Percentiles rank a stretch among this genome's conserved stretches.
Evolutionary conservation across 2,113 vertebrate species (phyloP).

Genomic region (Gracilinanus agilis): DNA sequence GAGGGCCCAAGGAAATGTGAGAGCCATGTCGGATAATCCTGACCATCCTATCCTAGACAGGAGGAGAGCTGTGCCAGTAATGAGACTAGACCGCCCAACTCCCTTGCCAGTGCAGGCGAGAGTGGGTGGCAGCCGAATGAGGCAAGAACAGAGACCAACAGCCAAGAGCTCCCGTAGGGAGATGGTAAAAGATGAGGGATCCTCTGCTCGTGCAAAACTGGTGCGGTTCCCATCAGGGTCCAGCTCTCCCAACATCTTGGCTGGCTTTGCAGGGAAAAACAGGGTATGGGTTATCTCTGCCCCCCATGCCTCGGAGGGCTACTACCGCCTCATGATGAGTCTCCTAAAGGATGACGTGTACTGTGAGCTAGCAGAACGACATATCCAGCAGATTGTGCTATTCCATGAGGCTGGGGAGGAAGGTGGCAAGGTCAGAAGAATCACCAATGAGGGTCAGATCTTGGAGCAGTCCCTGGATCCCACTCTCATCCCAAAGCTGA

Average conservation of each 20-base stretch:
- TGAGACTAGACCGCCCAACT: conserved; percentile 15
- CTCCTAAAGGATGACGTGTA: conserved; percentile 96
- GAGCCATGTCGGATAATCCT: background rate
- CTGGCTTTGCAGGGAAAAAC: conserved; percentile 96
- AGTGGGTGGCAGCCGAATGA: conserved; percentile 43
- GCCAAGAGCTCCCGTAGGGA: conserved; percentile 69
- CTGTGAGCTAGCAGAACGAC: conserved; percentile 95
- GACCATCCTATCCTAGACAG: conserved; percentile 53
- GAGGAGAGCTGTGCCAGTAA: conserved; percentile 56
- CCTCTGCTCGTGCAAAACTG: conserved; percentile 84
- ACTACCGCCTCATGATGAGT: conserved; percentile 98
- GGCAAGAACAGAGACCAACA: conserved; percentile 76
- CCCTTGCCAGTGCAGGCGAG: conserved; percentile 8
- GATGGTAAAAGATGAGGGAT: conserved; percentile 89
- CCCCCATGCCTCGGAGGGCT: conserved; percentile 95
- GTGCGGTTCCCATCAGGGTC: conserved; percentile 89
- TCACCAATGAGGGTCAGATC: conserved; percentile 93
- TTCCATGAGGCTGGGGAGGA: conserved; percentile 95
- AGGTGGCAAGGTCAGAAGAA: conserved; percentile 93
- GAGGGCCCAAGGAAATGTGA: conserved; percentile 52
- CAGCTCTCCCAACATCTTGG: conserved; percentile 93
- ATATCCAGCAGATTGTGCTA: conserved; percentile 96
- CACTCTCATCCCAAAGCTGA: conserved; percentile 92
- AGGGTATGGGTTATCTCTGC: conserved; percentile 96
- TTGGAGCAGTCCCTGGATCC: conserved; percentile 94